Conservation (phyloP, 2,888 invertebrate species). For the Lithophane leautieri region DNA sequence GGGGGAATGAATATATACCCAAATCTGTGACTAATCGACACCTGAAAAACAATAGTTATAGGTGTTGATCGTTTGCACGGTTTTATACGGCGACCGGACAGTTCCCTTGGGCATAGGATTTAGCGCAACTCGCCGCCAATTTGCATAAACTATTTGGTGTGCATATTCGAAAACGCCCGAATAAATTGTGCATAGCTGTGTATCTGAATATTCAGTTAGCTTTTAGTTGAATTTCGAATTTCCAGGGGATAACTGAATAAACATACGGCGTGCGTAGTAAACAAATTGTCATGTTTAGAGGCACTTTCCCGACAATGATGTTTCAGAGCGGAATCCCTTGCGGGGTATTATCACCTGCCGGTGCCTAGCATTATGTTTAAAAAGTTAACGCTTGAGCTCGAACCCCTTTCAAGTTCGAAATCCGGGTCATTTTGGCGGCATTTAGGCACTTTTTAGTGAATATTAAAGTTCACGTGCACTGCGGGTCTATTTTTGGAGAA, state of each 20-base stretch:
- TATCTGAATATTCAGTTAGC: slow-evolving; percentile 58
- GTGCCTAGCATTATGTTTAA: slow-evolving; percentile 64
- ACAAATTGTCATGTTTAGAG: slow-evolving; percentile 62
- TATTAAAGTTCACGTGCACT: slow-evolving; percentile 49
- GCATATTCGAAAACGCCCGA: slow-evolving; percentile 72
- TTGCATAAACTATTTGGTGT: slow-evolving; percentile 75
- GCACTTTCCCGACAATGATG: slow-evolving; percentile 66
- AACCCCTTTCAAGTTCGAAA: slow-evolving; percentile 65
- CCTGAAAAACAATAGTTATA: slow-evolving; percentile 43
- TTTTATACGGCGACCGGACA: slow-evolving; percentile 34
- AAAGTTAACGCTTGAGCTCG: slow-evolving; percentile 67
- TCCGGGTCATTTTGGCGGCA: slow-evolving; percentile 64
- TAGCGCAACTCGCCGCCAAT: slow-evolving; percentile 67
- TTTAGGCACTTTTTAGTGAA: slow-evolving; percentile 60
- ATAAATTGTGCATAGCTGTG: slow-evolving; percentile 66
- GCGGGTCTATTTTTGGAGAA: slow-evolving; percentile 13
- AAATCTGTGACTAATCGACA: slow-evolving; percentile 58
- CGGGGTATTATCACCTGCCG: slow-evolving; percentile 70
- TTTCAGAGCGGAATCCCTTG: slow-evolving; percentile 71
- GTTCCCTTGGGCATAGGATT: slow-evolving; percentile 62
- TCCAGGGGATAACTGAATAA: slow-evolving; percentile 51
- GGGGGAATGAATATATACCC: slow-evolving; percentile 60
- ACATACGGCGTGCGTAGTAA: slow-evolving; percentile 40
- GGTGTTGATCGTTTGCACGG: slow-evolving; percentile 54
- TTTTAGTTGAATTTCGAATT: slow-evolving; percentile 45